phyloP scores from a whole-genome alignment of 2,888 invertebrate species.

The Trimorus sp. region DNA sequence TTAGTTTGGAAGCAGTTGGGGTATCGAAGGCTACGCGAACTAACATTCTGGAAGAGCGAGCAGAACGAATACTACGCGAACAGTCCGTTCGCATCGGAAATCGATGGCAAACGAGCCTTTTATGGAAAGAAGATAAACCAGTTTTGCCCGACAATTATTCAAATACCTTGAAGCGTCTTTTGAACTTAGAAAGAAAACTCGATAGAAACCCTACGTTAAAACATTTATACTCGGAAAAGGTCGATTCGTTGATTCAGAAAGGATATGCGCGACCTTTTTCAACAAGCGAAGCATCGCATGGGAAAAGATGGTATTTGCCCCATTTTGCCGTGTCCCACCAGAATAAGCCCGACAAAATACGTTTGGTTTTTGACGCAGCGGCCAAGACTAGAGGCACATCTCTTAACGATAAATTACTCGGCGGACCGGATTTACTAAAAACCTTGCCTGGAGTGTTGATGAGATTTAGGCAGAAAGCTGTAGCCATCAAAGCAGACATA shows the following conservation, averaged over 20 bases:
- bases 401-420: constrained; percentile 64
- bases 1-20: constrained; percentile 27
- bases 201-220: constrained; percentile 27
- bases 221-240: constrained; percentile 21
- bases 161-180: constrained; percentile 18
- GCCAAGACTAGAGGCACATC: constrained; percentile 60
- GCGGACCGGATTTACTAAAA: constrained; percentile 73
- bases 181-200: constrained; percentile 27
- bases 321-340: constrained; percentile 52
- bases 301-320: constrained; percentile 41
- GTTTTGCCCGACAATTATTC: constrained; percentile 11
- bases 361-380: constrained; percentile 74
- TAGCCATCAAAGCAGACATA: constrained; percentile 74
- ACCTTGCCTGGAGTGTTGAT: constrained; percentile 74
- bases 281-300: neutral
- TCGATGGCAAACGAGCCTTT: constrained; percentile 39
- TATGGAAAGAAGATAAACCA: constrained; percentile 35
- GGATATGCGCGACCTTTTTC: constrained; percentile 32
- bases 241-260: constrained; percentile 21
- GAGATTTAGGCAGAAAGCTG: constrained; percentile 73
- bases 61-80: neutral
- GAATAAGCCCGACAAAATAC: constrained; percentile 70
- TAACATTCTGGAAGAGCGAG: constrained; percentile 6
- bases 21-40: too few species aligned
- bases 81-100: neutral